phyloP scores from a whole-genome alignment of 2,113 vertebrate species.

The Cheirogaleus medius region DNA sequence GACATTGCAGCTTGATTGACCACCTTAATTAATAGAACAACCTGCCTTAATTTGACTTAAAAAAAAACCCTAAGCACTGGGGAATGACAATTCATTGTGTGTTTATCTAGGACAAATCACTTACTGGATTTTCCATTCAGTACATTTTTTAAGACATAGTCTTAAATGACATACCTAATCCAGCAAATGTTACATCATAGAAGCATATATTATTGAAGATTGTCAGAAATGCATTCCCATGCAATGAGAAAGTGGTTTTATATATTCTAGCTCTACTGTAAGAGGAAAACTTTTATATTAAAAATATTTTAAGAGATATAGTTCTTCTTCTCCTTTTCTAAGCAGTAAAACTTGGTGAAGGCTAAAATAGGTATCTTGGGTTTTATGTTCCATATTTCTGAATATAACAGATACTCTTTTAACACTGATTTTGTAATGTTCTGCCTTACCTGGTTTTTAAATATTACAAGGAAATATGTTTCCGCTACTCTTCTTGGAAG shows the following conservation, averaged over 20 bases:
- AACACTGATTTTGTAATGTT: background rate
- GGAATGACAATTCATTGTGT: background rate
- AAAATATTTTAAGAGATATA: background rate
- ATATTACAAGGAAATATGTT: constrained; percentile 45
- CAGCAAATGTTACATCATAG: background rate
- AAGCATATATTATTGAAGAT: background rate
- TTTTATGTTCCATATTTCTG: background rate
- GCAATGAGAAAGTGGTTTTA: background rate
- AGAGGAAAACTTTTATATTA: background rate
- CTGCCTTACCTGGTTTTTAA: constrained; percentile 31
- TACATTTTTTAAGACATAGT: background rate
- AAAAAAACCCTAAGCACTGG: background rate
- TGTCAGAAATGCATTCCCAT: background rate
- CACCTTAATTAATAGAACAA: background rate
- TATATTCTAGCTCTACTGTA: background rate
- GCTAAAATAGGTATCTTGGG: background rate
- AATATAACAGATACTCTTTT: background rate
- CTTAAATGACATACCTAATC: background rate
- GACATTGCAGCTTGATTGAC: background rate
- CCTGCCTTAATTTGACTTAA: background rate
- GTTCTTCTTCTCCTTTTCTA: background rate
- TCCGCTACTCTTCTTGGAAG: constrained; percentile 4
- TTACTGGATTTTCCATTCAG: background rate
- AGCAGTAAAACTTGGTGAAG: constrained; percentile 43
- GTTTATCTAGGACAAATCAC: background rate